Evolutionary conservation across 2,797 vertebrate genomes (phyloP), one percentile per base, ranked within the genome.

Genomic region (Pteronotus mesoamericanus): DNA sequence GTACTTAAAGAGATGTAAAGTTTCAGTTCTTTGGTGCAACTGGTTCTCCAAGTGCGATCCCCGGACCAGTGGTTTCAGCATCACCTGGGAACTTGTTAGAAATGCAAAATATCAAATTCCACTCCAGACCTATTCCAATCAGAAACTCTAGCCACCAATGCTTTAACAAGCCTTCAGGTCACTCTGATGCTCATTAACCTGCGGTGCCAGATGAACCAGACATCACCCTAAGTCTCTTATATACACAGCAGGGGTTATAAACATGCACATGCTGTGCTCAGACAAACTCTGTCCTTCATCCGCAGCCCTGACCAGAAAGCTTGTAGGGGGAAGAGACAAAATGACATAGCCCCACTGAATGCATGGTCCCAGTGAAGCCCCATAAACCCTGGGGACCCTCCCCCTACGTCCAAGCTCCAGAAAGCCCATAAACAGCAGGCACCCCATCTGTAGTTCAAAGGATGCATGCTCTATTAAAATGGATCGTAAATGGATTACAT

Each of bases 401-500:
- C 71, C 87, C 48, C 32, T 66, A 86, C 79, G 12, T 19, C 57
- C 86, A 64, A 85, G 48, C 34, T 37, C 78, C 66, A 91, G 75
- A 39, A 96, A 97, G 68, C 75, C 87, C 83, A 92, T 89, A 94
- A 97, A 94, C 74, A 96, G 66, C 69, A 79, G 14, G 57, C 16
- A 0, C 78, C 55, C 86, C 77, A 84, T 83, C 92, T 92, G 90
- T 78, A 93, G 75, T 88, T 96, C 91, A 96, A 95, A 97, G 89
- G 89, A 89, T 57, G 53, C 93, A 86, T 86, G 80, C 82, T 74
- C 89, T 87, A 84, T 71, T 82, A 95, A 84, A 64, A 77, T 9
- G 6, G 46, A 96, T 37, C 14, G 19, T 57, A 97, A 96, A 96
- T 59, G 92, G 93, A 94, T 97, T 75, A 96, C 72, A 96, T 96